Evolutionary conservation across 2,113 vertebrate species (phyloP), one percentile per base, ranked within the genome.

Genomic region (Hyperoodon ampullatus): DNA sequence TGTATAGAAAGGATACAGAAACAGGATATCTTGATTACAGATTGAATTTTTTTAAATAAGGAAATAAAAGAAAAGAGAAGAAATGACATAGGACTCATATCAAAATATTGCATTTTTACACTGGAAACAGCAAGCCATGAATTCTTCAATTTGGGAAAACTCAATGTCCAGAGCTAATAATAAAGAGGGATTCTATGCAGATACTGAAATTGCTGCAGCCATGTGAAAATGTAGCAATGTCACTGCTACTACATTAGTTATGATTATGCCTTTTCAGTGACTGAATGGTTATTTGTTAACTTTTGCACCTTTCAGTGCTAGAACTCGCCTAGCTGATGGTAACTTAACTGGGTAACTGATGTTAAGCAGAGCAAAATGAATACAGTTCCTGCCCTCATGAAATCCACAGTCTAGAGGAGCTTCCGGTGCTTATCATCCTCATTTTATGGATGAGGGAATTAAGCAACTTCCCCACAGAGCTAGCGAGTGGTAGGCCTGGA

Each of bases 1-100:
- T 58, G 30, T 96, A 96, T 81, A 78, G 95, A 92, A 86, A 85
- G 50, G 28, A 87, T 95, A 95, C 0, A 83, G 78, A 96, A 95
- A 97, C 6, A 87, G 21, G 33, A 14, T 75, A 68, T 78, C 60
- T 85, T 87, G 35, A 90, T 90, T 88, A 91, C 5, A 85, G 60
- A 90, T 70, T 42, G 15, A 68, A 35, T n/a, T 75, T 85, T 77
- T 90, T 8, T 53, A 23, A 89, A 74, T 33, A 81, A 80, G 77
- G 18, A 53, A 80, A 61, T 50, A 4, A 75, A 68, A 87, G 28
- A 61, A 66, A 66, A 71, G 7, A 89, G 30, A 26, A 61, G 10
- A n/a, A 58, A 91, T 88, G n/a, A 90, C 71, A 47, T 53, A 87
- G 23, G 26, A 85, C 42, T 94, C 35, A 11, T 2, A 72, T 61